These are phyloP conservation scores for Psittacula derbiana DNA, from an alignment of 2,797 vertebrate species.

Conservation along the genomic window DNA sequence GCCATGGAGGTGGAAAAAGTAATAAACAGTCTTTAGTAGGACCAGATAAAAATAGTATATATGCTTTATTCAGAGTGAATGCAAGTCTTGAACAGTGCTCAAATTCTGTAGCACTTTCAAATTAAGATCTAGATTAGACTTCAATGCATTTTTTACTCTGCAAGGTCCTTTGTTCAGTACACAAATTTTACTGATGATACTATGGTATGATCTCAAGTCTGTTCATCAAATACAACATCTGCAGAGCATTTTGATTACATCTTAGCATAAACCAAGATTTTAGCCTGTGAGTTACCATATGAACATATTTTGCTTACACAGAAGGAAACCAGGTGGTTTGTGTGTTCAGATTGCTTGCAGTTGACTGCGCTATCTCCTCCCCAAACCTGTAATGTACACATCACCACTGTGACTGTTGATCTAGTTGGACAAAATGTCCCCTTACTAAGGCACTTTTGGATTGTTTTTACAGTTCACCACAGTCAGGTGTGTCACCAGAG, in stretches of 20 bases:
- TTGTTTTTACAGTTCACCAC: not conserved
- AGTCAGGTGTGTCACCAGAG: not conserved
- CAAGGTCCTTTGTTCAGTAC: not conserved
- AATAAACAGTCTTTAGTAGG: not conserved
- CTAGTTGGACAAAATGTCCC: not conserved
- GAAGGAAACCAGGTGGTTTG: not conserved
- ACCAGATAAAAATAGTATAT: not conserved
- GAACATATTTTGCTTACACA: not conserved
- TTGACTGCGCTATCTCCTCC: too few species aligned
- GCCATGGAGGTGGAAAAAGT: not conserved
- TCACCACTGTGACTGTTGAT: not conserved
- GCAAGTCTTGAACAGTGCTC: not conserved
- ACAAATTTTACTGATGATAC: not conserved
- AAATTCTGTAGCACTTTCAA: not conserved
- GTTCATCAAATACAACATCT: not conserved
- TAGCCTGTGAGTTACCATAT: not conserved
- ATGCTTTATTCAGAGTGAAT: not conserved
- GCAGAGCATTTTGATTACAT: not conserved
- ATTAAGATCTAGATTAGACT: not conserved
- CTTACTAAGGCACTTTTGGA: not conserved
- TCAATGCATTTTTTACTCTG: not conserved
- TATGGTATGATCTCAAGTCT: not conserved
- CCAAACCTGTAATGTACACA: not conserved
- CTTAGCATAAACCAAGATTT: not conserved
- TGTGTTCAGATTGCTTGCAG: not conserved